Base-by-base conservation (phyloP, 35 echinoderm and acorn worm genomes). In the Apostichopus japonicus region DNA sequence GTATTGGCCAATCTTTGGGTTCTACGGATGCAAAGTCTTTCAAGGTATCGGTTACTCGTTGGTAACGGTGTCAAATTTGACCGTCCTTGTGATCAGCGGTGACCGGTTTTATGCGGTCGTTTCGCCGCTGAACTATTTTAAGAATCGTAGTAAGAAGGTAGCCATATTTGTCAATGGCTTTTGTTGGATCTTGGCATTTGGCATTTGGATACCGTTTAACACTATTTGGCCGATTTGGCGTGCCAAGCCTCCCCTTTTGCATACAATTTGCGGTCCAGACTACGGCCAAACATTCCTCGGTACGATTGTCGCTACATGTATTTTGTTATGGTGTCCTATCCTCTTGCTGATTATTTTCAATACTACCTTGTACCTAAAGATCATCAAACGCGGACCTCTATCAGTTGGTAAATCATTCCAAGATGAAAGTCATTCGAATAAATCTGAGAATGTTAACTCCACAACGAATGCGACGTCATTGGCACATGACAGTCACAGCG, bases 21-120 rank as follows among this genome's bases (percentile, higher is more conserved):
- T 65, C 8, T 89, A 89, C 44, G 33, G 62, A 6, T 89, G 86
- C 44, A 89, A 73, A 54, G 51, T 89, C 13, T 89, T 89, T 25
- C 86, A 89, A 21, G 86, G 86, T 13, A 14, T 89, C 44, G 15
- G 61, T 89, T 73, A 89, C 63, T 89, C 86, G 13, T 16, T 89
- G 6, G 16, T 89, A 4, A 72, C 86, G 1, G 86, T 89, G 14
- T 65, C 86, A 2, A 89, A 4, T 17, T 65, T 89, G 1, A 52
- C 86, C 5, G 86, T 89, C 14, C 71, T 89, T 44, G 62, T 62
- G 15, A 72, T 89, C 33, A 53, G 24, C 17, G 57, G 86, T 19
- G 86, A 89, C 63, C 62, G 67, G 5, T 67, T 89, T 33, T 89
- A 89, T 16, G 81, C 81, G 19, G 56, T 19, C 54, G 81, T 84